A percentile compares a stretch with the other conserved stretches of the same genome.
phyloP scores from a whole-genome alignment of 2,888 invertebrate species.

The Drosophila imparisetae region DNA sequence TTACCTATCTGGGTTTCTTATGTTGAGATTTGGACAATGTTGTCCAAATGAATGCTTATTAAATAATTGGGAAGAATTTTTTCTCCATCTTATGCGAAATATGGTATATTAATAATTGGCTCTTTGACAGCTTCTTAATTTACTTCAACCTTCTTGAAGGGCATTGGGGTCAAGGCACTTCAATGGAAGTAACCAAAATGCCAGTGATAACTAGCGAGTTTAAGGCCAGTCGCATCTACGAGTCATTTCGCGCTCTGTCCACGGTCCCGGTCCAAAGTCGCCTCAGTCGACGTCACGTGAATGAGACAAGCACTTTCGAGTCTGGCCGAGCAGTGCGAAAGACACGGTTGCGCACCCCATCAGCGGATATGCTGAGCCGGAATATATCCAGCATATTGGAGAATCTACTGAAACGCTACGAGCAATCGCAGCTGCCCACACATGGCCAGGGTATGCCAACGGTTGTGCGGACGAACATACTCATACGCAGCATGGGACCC shows the following conservation, averaged over 20 bases:
- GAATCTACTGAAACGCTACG: constrained; percentile 94
- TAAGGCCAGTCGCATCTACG: constrained; percentile 81
- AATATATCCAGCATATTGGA: constrained; percentile 94
- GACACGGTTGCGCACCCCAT: constrained; percentile 84
- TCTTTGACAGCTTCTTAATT: constrained; percentile 38
- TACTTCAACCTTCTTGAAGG: constrained; percentile 33
- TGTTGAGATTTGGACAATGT: neutral
- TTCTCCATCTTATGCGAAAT: neutral
- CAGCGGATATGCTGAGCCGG: constrained; percentile 90
- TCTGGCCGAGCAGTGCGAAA: constrained; percentile 11
- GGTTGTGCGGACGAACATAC: constrained; percentile 93
- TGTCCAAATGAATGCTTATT: neutral
- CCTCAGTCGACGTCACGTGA: constrained; percentile 44
- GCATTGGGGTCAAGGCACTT: constrained; percentile 29
- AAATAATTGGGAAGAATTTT: neutral
- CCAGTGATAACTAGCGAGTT: constrained; percentile 75
- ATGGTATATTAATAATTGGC: neutral
- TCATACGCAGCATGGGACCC: constrained; percentile 96
- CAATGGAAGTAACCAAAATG: constrained; percentile 34
- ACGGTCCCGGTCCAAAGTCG: constrained; percentile 32
- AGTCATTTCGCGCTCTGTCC: constrained; percentile 72
- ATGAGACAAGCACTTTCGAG: constrained; percentile 23
- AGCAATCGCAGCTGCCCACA: constrained; percentile 95
- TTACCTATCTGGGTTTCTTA: neutral
- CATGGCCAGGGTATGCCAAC: constrained; percentile 94